Evolutionary conservation across 2,113 vertebrate species (phyloP).

Genomic region (Marmota monax): DNA sequence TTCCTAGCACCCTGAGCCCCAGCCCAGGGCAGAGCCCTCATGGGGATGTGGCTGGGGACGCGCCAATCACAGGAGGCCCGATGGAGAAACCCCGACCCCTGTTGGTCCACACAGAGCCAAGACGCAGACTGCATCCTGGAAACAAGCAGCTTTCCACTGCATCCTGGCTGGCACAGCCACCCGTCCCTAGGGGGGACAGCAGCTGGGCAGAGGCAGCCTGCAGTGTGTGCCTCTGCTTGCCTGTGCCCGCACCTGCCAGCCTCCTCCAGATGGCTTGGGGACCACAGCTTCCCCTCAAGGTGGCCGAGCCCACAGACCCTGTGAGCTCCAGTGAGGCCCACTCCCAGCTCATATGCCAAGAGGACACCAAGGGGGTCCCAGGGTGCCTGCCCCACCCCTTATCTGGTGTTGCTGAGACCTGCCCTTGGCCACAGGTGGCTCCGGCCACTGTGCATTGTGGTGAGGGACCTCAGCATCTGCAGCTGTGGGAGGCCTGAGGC

Average conservation of each 20-base stretch:
- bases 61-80: background rate
- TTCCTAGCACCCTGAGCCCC: background rate
- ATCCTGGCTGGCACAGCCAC: background rate
- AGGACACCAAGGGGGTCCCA: rapidly evolving
- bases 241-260: rapidly evolving
- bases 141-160: background rate
- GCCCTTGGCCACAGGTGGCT: background rate
- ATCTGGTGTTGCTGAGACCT: background rate
- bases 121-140: background rate
- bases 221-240: rapidly evolving
- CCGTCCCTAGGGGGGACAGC: too few relatives aligned
- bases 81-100: background rate
- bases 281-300: rapidly evolving
- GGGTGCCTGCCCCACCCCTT: background rate
- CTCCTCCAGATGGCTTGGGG: background rate
- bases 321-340: background rate
- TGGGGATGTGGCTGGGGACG: background rate
- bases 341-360: background rate
- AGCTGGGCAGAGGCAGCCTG: too few relatives aligned
- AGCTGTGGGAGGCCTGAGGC: too few relatives aligned
- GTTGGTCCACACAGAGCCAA: background rate
- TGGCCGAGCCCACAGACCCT: rapidly evolving
- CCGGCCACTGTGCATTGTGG: too few relatives aligned
- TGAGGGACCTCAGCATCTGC: too few relatives aligned
- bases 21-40: background rate